Percentiles rank a stretch among this genome's conserved stretches.
phyloP scores from a whole-genome alignment of 2,113 vertebrate species.

The Gila orcuttii region DNA sequence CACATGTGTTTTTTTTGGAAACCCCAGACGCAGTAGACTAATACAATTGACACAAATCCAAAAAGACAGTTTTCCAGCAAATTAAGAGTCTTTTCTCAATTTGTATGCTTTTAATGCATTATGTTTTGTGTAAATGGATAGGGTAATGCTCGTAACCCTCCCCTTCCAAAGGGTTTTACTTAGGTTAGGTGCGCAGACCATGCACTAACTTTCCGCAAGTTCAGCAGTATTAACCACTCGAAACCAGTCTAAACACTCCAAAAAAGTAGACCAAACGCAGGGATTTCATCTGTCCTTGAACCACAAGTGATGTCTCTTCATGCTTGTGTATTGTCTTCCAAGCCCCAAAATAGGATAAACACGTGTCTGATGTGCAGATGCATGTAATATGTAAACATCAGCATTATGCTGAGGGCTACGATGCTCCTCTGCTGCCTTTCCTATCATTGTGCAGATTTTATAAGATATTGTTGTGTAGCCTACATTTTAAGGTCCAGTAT shows the following conservation, averaged over 20 bases:
- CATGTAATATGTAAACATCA: background rate
- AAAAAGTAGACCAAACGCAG: slow-evolving; percentile 43
- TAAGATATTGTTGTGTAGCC: background rate
- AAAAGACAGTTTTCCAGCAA: background rate
- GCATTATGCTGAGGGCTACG: background rate
- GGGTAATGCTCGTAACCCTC: background rate
- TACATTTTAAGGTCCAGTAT: background rate
- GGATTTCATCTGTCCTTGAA: slow-evolving; percentile 61
- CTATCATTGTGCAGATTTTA: background rate
- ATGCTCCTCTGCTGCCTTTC: background rate
- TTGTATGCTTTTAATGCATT: background rate
- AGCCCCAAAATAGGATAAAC: slow-evolving; percentile 25
- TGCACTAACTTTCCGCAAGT: slow-evolving; percentile 42
- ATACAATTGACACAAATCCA: background rate
- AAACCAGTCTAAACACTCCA: slow-evolving; percentile 72
- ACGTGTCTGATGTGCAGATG: background rate
- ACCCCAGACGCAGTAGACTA: background rate
- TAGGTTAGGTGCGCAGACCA: background rate
- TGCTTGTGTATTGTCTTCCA: slow-evolving; percentile 19
- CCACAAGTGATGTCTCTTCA: slow-evolving; percentile 46
- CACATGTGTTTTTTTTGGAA: background rate
- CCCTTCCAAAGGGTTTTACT: background rate
- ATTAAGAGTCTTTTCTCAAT: background rate
- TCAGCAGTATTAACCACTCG: slow-evolving; percentile 64
- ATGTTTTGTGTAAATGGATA: background rate